These are phyloP conservation scores for Turritopsis rubra DNA, from an alignment of 30 jellyfish, hydroid and myxozoan genomes.

Conservation along the genomic window DNA sequence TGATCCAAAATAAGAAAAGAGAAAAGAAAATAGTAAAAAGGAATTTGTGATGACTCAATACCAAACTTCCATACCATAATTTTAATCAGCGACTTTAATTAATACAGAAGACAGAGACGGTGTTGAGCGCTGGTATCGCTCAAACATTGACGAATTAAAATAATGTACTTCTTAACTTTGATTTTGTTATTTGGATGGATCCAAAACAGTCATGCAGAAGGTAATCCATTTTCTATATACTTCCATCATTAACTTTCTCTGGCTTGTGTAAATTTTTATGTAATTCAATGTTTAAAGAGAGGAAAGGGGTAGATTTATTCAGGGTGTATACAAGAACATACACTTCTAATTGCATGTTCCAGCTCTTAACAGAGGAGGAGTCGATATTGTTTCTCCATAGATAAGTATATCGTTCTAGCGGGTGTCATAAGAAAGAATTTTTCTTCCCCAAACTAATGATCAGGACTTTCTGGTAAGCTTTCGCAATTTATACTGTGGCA, in stretches of 20 bases:
- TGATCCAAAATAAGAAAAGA: not conserved
- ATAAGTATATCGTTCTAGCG: too few relatives aligned
- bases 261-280: too few relatives aligned
- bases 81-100: not conserved
- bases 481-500: too few relatives aligned
- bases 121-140: not conserved
- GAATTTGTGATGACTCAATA: not conserved
- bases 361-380: too few relatives aligned
- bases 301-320: too few relatives aligned
- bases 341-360: too few relatives aligned
- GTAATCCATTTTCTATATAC: not conserved
- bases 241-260: not conserved
- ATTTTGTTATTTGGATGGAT: not conserved
- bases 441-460: too few relatives aligned
- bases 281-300: too few relatives aligned
- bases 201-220: not conserved
- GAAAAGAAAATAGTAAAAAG: not conserved
- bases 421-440: too few relatives aligned
- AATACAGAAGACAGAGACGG: not conserved
- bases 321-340: too few relatives aligned
- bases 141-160: not conserved
- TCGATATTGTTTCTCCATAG: too few relatives aligned
- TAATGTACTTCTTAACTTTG: not conserved
- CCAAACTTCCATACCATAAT: not conserved
- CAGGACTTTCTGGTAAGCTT: too few relatives aligned